Evolutionary conservation across 2,113 vertebrate species (phyloP).

Genomic region (Caracal caracal): DNA sequence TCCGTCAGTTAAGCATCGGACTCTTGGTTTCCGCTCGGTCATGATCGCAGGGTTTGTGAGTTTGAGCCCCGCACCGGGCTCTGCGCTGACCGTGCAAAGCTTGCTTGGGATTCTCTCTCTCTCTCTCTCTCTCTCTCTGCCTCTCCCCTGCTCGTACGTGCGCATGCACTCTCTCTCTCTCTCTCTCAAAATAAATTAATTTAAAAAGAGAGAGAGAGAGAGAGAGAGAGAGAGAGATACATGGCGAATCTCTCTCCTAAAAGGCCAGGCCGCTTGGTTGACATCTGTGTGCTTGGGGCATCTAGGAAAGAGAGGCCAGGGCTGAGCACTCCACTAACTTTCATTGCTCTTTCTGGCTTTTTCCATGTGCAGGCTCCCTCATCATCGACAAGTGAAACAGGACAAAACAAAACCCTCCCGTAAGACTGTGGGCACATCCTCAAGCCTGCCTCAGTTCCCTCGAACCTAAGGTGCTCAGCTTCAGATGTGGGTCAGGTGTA

Average conservation of each 20-base stretch:
- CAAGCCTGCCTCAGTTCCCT: background rate
- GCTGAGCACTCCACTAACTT: background rate
- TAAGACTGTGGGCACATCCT: background rate
- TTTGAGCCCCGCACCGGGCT: no score
- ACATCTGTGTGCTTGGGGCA: background rate
- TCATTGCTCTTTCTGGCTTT: background rate
- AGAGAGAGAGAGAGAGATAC: no score
- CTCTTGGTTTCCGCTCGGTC: no score
- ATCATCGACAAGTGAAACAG: background rate
- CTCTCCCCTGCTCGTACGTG: no score
- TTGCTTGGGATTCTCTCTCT: no score
- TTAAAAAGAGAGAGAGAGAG: background rate
- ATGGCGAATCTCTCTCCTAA: background rate
- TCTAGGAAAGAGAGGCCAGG: background rate
- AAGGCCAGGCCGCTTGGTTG: background rate
- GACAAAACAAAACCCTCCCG: background rate
- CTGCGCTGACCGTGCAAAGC: no score
- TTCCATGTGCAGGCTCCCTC: background rate
- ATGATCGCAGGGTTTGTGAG: no score
- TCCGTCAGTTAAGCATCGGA: no score
- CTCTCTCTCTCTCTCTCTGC: no score
- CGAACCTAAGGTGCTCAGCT: background rate
- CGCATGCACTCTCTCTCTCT: no score
- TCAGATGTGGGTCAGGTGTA: background rate
- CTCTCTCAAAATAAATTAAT: no score